phyloP scores from a whole-genome alignment of 2,888 invertebrate genomes.

The Furcula furcula region DNA sequence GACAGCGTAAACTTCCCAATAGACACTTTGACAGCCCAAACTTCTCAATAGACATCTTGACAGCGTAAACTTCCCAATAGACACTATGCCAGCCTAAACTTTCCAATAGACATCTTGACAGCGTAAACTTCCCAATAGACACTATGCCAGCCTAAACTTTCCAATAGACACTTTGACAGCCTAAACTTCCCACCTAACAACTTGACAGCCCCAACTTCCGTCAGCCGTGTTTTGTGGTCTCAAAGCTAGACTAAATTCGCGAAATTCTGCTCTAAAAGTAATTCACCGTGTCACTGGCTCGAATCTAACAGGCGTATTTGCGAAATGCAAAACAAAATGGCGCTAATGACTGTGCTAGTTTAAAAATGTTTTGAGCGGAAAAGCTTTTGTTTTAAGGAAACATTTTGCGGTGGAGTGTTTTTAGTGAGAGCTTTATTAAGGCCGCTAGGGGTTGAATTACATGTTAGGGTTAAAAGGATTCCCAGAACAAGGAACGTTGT shows the following conservation, averaged over 20 bases:
- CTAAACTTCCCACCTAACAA: too few relatives aligned
- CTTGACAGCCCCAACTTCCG: not conserved
- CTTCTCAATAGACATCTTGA: too few relatives aligned
- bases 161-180: too few relatives aligned
- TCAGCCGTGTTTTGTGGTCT: slow-evolving; percentile 64
- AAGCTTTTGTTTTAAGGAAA: slow-evolving; percentile 29
- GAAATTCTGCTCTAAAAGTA: slow-evolving; percentile 62
- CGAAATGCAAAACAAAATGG: slow-evolving; percentile 64
- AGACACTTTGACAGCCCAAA: too few relatives aligned
- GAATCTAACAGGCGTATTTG: slow-evolving; percentile 55
- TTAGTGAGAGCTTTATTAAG: slow-evolving; percentile 27
- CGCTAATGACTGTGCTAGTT: slow-evolving; percentile 62
- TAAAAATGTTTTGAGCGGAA: slow-evolving; percentile 39
- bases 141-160: too few relatives aligned
- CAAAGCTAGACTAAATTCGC: slow-evolving; percentile 53
- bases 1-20: too few relatives aligned
- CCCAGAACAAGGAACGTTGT: not conserved
- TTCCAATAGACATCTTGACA: too few relatives aligned
- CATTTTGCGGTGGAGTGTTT: slow-evolving; percentile 17
- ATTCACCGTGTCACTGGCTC: slow-evolving; percentile 68
- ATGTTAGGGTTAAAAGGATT: slow-evolving; percentile 13
- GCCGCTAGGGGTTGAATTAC: slow-evolving; percentile 26
- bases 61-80: too few relatives aligned
- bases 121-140: too few relatives aligned
- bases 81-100: too few relatives aligned